Conservation (phyloP, 2,888 invertebrate species). For the Trachelus tabidus region DNA sequence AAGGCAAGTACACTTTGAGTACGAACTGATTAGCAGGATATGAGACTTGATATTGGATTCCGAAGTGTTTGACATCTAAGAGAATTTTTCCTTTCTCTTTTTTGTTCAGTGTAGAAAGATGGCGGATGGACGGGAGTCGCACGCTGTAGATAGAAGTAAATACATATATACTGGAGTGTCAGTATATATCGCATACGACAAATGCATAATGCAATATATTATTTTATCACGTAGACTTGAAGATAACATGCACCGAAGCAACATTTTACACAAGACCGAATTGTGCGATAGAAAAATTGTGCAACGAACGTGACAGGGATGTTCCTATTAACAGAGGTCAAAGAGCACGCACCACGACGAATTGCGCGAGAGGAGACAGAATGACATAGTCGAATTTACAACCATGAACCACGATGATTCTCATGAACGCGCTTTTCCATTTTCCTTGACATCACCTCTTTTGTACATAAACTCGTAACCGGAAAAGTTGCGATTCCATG, state of each 20-base stretch:
- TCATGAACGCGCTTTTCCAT: background rate
- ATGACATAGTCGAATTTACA: background rate
- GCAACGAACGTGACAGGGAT: conserved; percentile 13
- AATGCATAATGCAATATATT: background rate
- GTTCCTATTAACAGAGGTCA: conserved; percentile 28
- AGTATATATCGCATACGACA: background rate
- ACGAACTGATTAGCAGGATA: background rate
- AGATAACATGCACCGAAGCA: conserved; percentile 47
- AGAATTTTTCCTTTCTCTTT: background rate
- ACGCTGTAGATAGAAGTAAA: background rate
- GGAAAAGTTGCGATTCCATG: background rate
- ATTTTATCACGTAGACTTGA: conserved; percentile 35
- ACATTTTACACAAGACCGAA: conserved; percentile 43
- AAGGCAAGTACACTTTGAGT: background rate
- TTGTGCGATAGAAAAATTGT: conserved; percentile 27
- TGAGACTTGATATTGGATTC: background rate
- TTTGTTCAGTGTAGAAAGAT: background rate
- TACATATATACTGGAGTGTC: background rate
- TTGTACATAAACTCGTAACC: background rate
- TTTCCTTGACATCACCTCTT: background rate
- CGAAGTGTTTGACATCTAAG: background rate
- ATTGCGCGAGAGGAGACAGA: background rate
- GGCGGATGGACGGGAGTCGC: background rate
- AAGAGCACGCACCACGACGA: conserved; percentile 30
- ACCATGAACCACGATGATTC: background rate